Percentiles rank a stretch among this genome's conserved stretches.
Evolutionary conservation across 2,113 vertebrate genomes (phyloP).

Genomic region (Petrocephalus zakoni): DNA sequence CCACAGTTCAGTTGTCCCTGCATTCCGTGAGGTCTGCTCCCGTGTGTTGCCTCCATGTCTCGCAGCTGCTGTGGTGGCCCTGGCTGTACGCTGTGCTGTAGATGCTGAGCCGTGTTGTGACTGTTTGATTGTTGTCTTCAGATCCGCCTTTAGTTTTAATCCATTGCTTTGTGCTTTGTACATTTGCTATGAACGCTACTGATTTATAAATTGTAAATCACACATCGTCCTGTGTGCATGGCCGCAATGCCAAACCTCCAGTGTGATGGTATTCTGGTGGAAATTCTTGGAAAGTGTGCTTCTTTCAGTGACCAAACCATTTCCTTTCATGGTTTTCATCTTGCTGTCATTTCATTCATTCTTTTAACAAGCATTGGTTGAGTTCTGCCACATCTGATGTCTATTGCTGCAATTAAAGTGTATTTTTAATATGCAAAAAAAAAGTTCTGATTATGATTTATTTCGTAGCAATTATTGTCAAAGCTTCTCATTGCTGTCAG

Average conservation of each 20-base stretch:
- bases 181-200: slow-evolving; percentile 54
- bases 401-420: not conserved
- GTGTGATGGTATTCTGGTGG: slow-evolving; percentile 33
- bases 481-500: not conserved
- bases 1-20: slow-evolving; percentile 46
- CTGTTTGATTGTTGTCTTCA: slow-evolving; percentile 57
- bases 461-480: not conserved
- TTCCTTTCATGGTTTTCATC: slow-evolving; percentile 30
- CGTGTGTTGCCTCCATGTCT: slow-evolving; percentile 30
- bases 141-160: slow-evolving; percentile 62
- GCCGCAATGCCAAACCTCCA: slow-evolving; percentile 25
- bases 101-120: slow-evolving; percentile 43
- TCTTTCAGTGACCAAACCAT: slow-evolving; percentile 8
- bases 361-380: slow-evolving; percentile 25
- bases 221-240: slow-evolving; percentile 25
- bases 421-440: not conserved
- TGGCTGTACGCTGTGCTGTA: slow-evolving; percentile 57
- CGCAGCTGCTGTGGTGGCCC: slow-evolving; percentile 45
- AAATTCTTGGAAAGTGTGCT: slow-evolving; percentile 17
- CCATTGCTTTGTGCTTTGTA: slow-evolving; percentile 72
- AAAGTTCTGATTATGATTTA: not conserved
- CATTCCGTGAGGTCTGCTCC: slow-evolving; percentile 38
- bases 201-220: slow-evolving; percentile 62
- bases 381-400: not conserved
- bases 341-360: slow-evolving; percentile 50